phyloP scores from a whole-genome alignment of 2,113 vertebrate genomes.

The Chloropsis hardwickii region DNA sequence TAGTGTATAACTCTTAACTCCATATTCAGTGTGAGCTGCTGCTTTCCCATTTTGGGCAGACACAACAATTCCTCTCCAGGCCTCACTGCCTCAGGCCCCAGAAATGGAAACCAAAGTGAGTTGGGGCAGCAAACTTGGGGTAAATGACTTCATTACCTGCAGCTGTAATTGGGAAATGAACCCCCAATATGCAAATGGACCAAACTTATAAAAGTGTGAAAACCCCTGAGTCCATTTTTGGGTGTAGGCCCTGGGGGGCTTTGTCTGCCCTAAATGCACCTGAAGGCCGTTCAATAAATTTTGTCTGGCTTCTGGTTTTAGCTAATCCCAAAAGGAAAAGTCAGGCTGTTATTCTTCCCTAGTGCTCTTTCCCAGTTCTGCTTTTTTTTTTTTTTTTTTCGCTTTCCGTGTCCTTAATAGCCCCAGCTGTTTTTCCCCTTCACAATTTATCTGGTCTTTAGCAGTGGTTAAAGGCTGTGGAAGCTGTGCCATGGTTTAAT shows the following conservation, averaged over 20 bases:
- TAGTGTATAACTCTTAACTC: accelerated
- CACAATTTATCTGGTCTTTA: not conserved
- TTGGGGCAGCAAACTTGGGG: accelerated
- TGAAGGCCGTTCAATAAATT: not conserved
- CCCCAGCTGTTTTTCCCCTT: not conserved
- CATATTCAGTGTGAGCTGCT: accelerated
- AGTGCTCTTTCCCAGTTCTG: not conserved
- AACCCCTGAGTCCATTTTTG: too few species aligned
- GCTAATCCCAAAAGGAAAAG: not conserved
- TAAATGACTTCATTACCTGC: not conserved
- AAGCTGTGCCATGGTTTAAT: not conserved
- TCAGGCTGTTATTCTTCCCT: not conserved
- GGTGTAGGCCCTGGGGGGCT: accelerated
- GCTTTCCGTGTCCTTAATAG: accelerated
- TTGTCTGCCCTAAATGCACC: not conserved
- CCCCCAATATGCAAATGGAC: too few species aligned
- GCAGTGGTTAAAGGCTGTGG: not conserved
- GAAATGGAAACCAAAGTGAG: not conserved
- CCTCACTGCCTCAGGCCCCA: not conserved
- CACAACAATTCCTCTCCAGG: not conserved
- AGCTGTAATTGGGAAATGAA: not conserved
- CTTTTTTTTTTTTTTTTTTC: not conserved
- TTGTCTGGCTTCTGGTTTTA: not conserved
- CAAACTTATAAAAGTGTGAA: too few species aligned
- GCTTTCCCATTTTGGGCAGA: not conserved